Conservation (phyloP, 1,140 invertebrate genomes). For the Meteorus sp. region DNA sequence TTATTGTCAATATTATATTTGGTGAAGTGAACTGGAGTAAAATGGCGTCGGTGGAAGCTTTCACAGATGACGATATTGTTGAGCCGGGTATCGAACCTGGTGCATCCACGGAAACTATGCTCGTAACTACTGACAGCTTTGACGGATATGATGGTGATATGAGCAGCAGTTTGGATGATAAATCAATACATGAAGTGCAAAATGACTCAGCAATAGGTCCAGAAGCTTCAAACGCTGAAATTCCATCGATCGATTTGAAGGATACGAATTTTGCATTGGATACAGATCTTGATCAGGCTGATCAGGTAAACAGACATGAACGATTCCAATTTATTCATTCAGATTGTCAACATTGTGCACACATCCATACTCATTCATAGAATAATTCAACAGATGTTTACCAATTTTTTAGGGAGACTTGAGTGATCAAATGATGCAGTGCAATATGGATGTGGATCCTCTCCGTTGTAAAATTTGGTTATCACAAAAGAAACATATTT, state of each 20-base stretch:
- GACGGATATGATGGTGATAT: conserved; percentile 71
- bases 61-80: conserved; percentile 43
- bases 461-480: conserved; percentile 65
- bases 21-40: too few relatives aligned
- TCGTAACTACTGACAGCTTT: conserved; percentile 70
- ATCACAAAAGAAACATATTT: conserved; percentile 86
- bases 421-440: conserved; percentile 45
- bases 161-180: conserved; percentile 64
- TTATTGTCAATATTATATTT: too few relatives aligned
- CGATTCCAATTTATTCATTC: too few relatives aligned
- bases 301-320: neutral
- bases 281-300: neutral
- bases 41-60: conserved; percentile 44
- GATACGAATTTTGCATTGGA: neutral
- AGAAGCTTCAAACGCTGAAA: conserved; percentile 53
- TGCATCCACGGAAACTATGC: conserved; percentile 65
- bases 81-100: conserved; percentile 60
- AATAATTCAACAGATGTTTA: neutral
- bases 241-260: neutral
- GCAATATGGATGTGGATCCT: conserved; percentile 47
- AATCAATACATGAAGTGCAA: conserved; percentile 49
- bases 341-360: too few relatives aligned
- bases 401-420: conserved; percentile 46
- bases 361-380: neutral
- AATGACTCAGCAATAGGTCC: too few relatives aligned